Base-by-base conservation (phyloP, 2,888 invertebrate species). In the Melieria omissa region DNA sequence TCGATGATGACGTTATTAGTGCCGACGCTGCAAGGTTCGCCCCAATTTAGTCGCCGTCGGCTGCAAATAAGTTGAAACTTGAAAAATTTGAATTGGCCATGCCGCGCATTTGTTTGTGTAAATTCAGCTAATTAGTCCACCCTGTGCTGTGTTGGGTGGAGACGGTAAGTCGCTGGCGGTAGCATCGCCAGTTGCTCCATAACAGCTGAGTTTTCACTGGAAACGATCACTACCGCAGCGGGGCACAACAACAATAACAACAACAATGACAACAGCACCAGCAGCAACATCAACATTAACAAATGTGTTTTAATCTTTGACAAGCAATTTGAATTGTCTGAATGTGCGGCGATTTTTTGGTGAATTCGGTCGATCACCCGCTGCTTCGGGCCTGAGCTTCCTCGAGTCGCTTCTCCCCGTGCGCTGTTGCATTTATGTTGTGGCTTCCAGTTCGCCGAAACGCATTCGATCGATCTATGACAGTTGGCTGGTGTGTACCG, bases 381-480 rank as follows among this genome's bases (percentile, higher is more conserved):
- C 85, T 84, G 84, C 71, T 82, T 79, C 61, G 75, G 77, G 29
- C 29, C 29, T 29, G 29, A 29, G 29, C 29, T 29, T 29, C 29
- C 29, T 29, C 29, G 29, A 29, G 29, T 70, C 74, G 71, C 72
- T 78, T 73, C 64, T 68, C 57, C 70, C 74, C 76, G 75, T 77
- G 75, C 77, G 78, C 16, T 44, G 58, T 72, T 77, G 29, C 29
- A 29, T 29, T 29, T 29, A 29, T 29, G 29, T 2, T 29, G 29
- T 3, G 29, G 29, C 29, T 29, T 29, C 29, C 29, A 29, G 29
- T 73, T 77, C 74, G 73, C 70, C 77, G 75, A 74, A 68, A 73
- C 49, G 64, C 70, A 75, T 71, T 73, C 85, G 85, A 84, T 84
- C 85, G 85, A 84, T 83, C 85, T 83, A 84, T 83, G 83, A 83